Base-by-base conservation (phyloP, 2,797 vertebrate species). In the Cheracebus regulus region DNA sequence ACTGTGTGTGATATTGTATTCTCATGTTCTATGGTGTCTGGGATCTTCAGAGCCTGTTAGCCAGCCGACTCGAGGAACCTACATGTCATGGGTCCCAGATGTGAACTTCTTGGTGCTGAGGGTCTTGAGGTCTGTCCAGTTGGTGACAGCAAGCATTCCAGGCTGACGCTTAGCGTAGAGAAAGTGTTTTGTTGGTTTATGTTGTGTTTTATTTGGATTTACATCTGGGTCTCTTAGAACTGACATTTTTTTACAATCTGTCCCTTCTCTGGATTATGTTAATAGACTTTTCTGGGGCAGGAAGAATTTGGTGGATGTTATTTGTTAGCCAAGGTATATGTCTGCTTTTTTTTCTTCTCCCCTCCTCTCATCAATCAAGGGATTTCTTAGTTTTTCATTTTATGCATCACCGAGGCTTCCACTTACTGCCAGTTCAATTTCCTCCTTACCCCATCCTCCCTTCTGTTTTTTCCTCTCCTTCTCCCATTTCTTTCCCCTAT, bases 221-320 rank as follows among this genome's bases (percentile, higher is more conserved):
- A 83, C 41, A 33, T 82, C 28, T 81, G 41, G 52, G 6, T 73
- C 30, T 95, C 52, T 58, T 20, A 52, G n/a, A 82, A 44, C 5
- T 82, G 57, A 76, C 33, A 57, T 19, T 57, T 96, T 57, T 96
- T 89, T 33, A 52, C 83, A 70, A 22, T 89, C 19, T 80, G 30
- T 75, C 89, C 52, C 28, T 86, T 75, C 30, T 80, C 11, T 83
- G 4, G 26, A 5, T 88, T 92, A 41, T 36, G 9, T 67, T 67
- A 67, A 67, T 67, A 67, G 70, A 22, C 2, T 61, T 72, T 84
- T 28, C 44, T 46, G 78, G 78, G 58, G 50, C 41, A 72, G 58
- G 52, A 83, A 50, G 52, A 30, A 5, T 72, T 13, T 72, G 20
- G 30, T 41, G 48, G 39, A 14, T 58, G 15, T 52, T 36, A 48